Conservation (phyloP, 2,888 invertebrate genomes). For the Axea sp. region DNA sequence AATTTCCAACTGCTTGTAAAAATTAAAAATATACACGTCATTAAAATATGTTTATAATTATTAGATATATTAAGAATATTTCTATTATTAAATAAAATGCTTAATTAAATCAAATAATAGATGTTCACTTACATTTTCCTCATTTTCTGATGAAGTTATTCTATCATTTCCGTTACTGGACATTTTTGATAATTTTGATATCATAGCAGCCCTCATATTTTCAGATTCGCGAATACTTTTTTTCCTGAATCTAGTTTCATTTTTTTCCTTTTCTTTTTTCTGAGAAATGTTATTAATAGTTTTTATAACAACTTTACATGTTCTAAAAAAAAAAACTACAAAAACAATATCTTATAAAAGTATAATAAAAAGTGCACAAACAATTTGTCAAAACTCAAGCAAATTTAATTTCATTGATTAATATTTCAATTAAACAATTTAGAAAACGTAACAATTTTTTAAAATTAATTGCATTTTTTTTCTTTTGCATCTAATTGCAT, state of each 20-base stretch:
- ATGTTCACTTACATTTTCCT: constrained; percentile 46
- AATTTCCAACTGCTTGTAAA: no score
- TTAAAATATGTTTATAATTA: no score
- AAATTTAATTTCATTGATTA: no score
- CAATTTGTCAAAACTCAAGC: no score
- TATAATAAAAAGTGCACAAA: no score
- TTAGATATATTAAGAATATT: no score
- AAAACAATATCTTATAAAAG: no score
- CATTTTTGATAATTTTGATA: constrained; percentile 71
- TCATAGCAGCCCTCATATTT: constrained; percentile 78
- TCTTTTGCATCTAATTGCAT: no score
- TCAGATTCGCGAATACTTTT: constrained; percentile 79
- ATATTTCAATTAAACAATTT: no score
- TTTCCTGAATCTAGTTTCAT: constrained; percentile 69
- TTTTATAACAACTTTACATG: no score
- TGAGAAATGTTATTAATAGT: constrained; percentile 40
- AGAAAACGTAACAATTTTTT: constrained; percentile 2
- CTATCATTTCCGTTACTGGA: constrained; percentile 30
- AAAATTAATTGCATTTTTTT: no score
- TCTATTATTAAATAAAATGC: background rate
- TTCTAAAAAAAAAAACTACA: background rate
- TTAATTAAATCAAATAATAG: background rate
- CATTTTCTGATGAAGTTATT: constrained; percentile 31
- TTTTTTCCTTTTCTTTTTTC: constrained; percentile 64
- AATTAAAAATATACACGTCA: no score